These are phyloP conservation scores for Phytoseiulus persimilis DNA, from an alignment of 2,888 invertebrate species.

Conservation along the genomic window DNA sequence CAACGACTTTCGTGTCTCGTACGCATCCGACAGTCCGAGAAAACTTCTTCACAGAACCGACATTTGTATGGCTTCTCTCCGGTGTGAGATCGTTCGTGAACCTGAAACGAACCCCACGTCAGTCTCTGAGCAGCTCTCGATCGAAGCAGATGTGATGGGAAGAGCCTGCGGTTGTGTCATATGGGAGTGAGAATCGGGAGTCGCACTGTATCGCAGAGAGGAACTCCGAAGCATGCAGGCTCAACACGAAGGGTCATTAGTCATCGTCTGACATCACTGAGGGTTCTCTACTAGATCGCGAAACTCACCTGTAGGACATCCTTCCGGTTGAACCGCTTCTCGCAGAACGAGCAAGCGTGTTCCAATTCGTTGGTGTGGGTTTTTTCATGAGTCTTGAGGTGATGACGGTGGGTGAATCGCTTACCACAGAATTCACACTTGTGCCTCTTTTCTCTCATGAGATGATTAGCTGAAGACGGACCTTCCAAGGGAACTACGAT, in stretches of 20 bases:
- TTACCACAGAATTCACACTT: slow-evolving; percentile 35
- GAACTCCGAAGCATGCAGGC: too few relatives aligned
- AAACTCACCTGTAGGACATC: slow-evolving; percentile 31
- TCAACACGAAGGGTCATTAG: too few relatives aligned
- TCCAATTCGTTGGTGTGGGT: slow-evolving; percentile 35
- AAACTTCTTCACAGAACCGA: slow-evolving; percentile 37
- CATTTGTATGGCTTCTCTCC: slow-evolving; percentile 32
- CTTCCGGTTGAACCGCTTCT: slow-evolving; percentile 22
- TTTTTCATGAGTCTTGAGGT: slow-evolving; percentile 35
- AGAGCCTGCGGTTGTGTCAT: too few relatives aligned
- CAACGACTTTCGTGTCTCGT: slow-evolving; percentile 32
- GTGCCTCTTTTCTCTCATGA: slow-evolving; percentile 19
- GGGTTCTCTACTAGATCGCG: too few relatives aligned
- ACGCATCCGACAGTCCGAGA: slow-evolving; percentile 38
- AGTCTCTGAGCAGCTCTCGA: too few relatives aligned
- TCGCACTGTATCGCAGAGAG: too few relatives aligned
- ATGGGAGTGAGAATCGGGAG: too few relatives aligned
- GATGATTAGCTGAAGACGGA: neutral
- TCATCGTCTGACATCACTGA: too few relatives aligned
- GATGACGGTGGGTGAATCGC: slow-evolving; percentile 33
- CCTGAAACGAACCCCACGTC: neutral
- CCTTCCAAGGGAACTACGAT: neutral
- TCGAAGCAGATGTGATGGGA: too few relatives aligned
- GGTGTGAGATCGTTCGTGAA: slow-evolving; percentile 35
- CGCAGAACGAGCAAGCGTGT: slow-evolving; percentile 35